Evolutionary conservation across 2,113 vertebrate genomes (phyloP).

Genomic region (Saccopteryx leptura): DNA sequence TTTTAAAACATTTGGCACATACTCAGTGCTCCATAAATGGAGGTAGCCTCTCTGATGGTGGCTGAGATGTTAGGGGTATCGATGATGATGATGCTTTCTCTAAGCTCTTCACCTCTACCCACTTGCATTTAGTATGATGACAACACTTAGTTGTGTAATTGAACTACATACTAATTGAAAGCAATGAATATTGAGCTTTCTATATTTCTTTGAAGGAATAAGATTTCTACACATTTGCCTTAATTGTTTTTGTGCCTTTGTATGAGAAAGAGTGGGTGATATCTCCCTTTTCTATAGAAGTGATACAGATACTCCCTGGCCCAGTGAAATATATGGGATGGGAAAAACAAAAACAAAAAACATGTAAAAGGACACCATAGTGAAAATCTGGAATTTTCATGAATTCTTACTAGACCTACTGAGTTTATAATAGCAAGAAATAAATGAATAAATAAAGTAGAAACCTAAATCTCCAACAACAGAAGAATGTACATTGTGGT

Average conservation of each 20-base stretch:
- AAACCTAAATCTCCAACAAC: not conserved
- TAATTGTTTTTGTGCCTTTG: not conserved
- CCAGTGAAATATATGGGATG: not conserved
- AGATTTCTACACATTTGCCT: not conserved
- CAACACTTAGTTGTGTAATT: not conserved
- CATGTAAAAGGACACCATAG: not conserved
- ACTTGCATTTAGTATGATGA: not conserved
- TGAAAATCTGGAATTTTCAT: slow-evolving; percentile 8
- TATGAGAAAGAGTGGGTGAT: not conserved
- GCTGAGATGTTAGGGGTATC: not conserved
- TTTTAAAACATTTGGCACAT: not conserved
- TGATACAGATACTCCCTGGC: not conserved
- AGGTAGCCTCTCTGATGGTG: not conserved
- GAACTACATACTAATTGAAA: not conserved
- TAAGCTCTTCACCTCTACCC: not conserved
- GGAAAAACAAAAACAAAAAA: not conserved
- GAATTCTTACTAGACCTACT: not conserved
- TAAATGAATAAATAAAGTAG: too few species aligned
- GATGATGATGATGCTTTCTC: not conserved
- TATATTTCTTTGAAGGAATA: not conserved
- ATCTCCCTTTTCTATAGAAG: slow-evolving; percentile 2
- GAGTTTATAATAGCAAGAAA: too few species aligned
- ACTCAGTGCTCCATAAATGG: not conserved
- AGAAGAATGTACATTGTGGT: not conserved
- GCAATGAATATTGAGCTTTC: not conserved